phyloP scores from a whole-genome alignment of 2,797 vertebrate species.

The Moxostoma hubbsi region DNA sequence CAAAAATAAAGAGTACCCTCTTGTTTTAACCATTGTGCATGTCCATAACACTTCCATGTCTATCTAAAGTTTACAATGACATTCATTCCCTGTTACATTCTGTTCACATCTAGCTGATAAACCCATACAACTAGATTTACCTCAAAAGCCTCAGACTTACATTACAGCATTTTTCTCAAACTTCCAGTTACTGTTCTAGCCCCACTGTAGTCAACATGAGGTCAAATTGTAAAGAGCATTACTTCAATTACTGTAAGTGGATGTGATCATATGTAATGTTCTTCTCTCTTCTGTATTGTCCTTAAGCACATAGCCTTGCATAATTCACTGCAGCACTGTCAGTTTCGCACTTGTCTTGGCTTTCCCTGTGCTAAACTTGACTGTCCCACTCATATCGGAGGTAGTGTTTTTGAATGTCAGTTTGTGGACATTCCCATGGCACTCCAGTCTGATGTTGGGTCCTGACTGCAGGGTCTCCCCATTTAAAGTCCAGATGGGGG shows the following conservation, averaged over 20 bases:
- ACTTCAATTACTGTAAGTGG: not conserved
- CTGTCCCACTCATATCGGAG: slow-evolving; percentile 74
- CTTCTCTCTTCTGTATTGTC: not conserved
- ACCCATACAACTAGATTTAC: not conserved
- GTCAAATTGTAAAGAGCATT: not conserved
- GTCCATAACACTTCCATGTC: not conserved
- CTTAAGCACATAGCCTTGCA: not conserved
- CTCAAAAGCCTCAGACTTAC: no score
- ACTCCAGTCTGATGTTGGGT: slow-evolving; percentile 72
- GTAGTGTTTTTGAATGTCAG: slow-evolving; percentile 74
- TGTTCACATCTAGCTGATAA: not conserved
- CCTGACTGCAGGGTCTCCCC: slow-evolving; percentile 70
- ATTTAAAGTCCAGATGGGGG: slow-evolving; percentile 80
- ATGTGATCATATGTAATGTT: not conserved
- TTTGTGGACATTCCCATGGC: slow-evolving; percentile 72
- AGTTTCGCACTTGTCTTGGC: slow-evolving; percentile 76
- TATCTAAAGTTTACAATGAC: slow-evolving; percentile 5
- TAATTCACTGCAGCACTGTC: slow-evolving; percentile 30
- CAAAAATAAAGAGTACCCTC: not conserved
- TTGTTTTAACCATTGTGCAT: not conserved
- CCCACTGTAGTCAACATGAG: not conserved
- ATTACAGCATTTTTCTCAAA: not conserved
- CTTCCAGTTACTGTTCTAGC: no score
- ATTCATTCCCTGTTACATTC: not conserved
- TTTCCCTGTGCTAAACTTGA: slow-evolving; percentile 80